These are phyloP conservation scores for Zaprionus ghesquierei DNA, from an alignment of 1,140 invertebrate species.

Conservation along the genomic window DNA sequence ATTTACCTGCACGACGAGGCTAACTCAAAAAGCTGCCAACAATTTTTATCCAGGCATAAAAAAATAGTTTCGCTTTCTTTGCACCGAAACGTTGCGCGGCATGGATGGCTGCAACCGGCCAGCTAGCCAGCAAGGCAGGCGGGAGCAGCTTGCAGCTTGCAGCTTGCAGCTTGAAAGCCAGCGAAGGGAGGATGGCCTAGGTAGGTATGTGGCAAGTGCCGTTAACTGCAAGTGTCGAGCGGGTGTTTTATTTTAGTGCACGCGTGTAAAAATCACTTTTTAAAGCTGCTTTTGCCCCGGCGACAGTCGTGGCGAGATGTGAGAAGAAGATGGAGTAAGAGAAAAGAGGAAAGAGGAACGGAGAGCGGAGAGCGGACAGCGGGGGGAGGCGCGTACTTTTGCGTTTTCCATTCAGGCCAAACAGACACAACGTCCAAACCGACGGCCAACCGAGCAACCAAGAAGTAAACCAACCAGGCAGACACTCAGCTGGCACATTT, in stretches of 20 bases:
- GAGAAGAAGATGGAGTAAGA: background rate
- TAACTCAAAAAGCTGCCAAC: constrained; percentile 1
- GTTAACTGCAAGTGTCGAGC: constrained; percentile 12
- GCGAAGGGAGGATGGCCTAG: too few species aligned
- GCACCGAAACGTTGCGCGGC: background rate
- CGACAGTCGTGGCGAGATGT: constrained; percentile 51
- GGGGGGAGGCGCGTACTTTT: constrained; percentile 55
- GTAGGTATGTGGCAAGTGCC: background rate
- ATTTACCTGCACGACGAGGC: background rate
- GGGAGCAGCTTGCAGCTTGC: too few species aligned
- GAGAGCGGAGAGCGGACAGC: too few species aligned
- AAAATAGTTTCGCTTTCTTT: constrained; percentile 33
- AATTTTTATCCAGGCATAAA: constrained; percentile 20
- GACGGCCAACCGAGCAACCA: background rate
- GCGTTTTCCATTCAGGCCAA: constrained; percentile 60
- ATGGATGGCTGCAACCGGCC: background rate
- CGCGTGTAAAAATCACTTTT: constrained; percentile 72
- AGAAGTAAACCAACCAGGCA: constrained; percentile 2
- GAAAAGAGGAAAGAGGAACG: background rate
- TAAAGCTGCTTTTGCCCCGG: constrained; percentile 56
- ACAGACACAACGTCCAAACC: constrained; percentile 6
- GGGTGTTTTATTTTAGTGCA: constrained; percentile 32
- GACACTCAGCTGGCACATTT: constrained; percentile 56
- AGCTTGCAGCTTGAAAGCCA: background rate
- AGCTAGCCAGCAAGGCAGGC: background rate